A percentile compares a stretch with the other conserved stretches of the same genome.
Evolutionary conservation across 1,140 invertebrate genomes (phyloP).

Genomic region (Oreohelix idahoensis): DNA sequence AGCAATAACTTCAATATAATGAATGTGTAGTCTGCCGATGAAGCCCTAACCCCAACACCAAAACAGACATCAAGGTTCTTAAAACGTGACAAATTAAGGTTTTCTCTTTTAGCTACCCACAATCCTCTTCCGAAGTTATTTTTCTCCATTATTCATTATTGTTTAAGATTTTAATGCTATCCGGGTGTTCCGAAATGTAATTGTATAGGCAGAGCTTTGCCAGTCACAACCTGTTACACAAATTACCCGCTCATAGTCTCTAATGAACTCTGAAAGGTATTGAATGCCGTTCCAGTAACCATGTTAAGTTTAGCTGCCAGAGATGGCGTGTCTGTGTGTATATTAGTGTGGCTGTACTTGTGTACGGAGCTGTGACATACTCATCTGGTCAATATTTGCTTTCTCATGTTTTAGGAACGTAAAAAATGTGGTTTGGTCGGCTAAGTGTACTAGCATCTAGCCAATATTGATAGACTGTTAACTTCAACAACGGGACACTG

Average conservation of each 20-base stretch:
- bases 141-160: background rate
- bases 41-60: too few species aligned
- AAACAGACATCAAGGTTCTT: too few species aligned
- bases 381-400: too few species aligned
- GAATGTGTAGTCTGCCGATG: too few species aligned
- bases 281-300: background rate
- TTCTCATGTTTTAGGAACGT: too few species aligned
- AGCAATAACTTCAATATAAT: too few species aligned
- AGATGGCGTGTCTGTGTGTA: background rate
- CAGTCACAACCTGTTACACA: background rate
- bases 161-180: slow-evolving; percentile 1
- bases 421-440: too few species aligned
- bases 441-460: too few species aligned
- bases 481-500: too few species aligned
- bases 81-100: background rate
- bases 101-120: background rate
- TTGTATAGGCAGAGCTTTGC: background rate
- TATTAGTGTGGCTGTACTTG: background rate
- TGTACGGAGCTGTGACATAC: too few species aligned
- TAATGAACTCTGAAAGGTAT: background rate
- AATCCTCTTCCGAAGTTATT: background rate
- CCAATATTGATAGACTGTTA: too few species aligned
- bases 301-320: background rate
- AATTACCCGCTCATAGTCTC: background rate
- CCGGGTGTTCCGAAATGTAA: background rate